Evolutionary conservation across 2,113 vertebrate genomes (phyloP), one percentile per base, ranked within the genome.

Genomic region (Podilymbus podiceps): DNA sequence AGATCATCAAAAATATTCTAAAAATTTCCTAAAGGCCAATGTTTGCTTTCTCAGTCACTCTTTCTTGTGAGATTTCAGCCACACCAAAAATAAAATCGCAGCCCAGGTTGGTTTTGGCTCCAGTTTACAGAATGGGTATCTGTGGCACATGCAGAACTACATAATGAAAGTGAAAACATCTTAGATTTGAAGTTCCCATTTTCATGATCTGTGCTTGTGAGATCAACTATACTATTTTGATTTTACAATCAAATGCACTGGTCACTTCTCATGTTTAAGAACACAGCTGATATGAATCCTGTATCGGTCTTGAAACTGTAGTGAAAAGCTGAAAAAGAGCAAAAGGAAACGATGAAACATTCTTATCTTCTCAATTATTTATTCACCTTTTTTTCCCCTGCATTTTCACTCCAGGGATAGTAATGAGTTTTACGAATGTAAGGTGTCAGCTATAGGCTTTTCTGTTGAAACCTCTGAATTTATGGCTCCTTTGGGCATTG

Each of bases 351-450:
- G 93, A 95, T 89, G 92, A 97, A 97, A 95, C 42, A 62, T 64
- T 97, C 97, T 97, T 82, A 87, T 97, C 86, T 96, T 95, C 87
- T 97, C 94, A 97, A 97, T 98, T 98, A 97, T 98, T 98, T 97
- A 97, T 97, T 96, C 92, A 44, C 87, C 92, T 74, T 67, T 95
- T 96, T 72, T 7, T 24, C 64, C 66, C 92, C 66, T 84, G 42
- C 83, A 67, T 95, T 96, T 98, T 94, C 94, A 95, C 96, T 97
- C 90, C 96, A 92, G 90, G 91, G 90, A 78, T 95, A 96, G 78
- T 97, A 98, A 98, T 98, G 97, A 97, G 96, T 98, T 98, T 97
- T 97, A 96, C 94, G 76, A 97, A 97, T 97, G 97, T 75, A 97
- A 96, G 92, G 97, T 98, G 96, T 97, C 96, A 98, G 94, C 94